phyloP scores from a whole-genome alignment of 2,888 invertebrate species.

The Notocelia uddmanniana region DNA sequence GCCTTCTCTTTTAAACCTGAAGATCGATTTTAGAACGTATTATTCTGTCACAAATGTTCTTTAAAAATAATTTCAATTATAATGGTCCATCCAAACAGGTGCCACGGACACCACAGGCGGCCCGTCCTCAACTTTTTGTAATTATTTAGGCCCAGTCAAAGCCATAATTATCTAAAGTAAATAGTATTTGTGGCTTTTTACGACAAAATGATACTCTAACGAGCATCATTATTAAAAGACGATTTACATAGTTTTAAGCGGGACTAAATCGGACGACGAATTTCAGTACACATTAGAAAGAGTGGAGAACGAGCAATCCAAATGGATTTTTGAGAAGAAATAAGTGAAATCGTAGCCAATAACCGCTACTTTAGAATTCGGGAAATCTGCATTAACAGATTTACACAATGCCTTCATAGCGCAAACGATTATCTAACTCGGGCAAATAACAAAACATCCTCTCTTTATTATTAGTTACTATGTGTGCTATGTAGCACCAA shows the following conservation, averaged over 20 bases:
- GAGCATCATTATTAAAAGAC: conserved; percentile 67
- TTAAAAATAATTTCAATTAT: not conserved
- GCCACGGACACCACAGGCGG: conserved; percentile 44
- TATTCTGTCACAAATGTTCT: not conserved
- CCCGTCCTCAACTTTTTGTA: conserved; percentile 63
- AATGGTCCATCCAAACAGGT: conserved; percentile 41
- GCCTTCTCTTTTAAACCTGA: not conserved
- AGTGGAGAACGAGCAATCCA: not conserved
- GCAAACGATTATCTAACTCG: too few species aligned
- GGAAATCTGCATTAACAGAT: too few species aligned
- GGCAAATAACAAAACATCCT: too few species aligned
- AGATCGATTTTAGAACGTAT: not conserved
- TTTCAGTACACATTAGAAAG: not conserved
- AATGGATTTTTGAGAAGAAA: not conserved
- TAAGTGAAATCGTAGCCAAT: too few species aligned
- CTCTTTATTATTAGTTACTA: too few species aligned
- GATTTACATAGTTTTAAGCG: conserved; percentile 57
- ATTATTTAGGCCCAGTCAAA: conserved; percentile 61
- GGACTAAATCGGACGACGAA: not conserved
- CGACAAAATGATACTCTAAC: conserved; percentile 55
- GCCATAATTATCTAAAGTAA: conserved; percentile 70
- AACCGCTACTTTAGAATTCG: too few species aligned
- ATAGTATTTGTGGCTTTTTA: conserved; percentile 56
- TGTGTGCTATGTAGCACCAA: too few species aligned
- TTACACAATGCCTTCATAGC: too few species aligned